phyloP scores from a whole-genome alignment of 2,113 vertebrate genomes.

The Leucoraja erinaceus region DNA sequence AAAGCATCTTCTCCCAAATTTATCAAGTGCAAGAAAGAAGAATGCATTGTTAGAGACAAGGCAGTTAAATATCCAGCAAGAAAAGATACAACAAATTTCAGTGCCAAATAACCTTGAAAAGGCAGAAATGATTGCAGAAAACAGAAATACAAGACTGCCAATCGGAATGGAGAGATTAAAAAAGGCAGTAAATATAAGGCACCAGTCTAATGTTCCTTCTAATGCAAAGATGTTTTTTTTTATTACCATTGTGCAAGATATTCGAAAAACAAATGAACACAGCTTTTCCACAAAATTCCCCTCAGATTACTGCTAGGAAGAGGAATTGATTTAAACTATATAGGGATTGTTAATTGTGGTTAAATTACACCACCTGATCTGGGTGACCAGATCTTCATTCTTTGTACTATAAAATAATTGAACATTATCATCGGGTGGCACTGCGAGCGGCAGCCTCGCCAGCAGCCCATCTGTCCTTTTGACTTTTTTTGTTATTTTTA shows the following conservation, averaged over 20 bases:
- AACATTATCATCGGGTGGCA: neutral
- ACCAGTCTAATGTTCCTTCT: neutral
- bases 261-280: neutral
- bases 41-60: neutral
- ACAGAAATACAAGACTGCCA: neutral
- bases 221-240: neutral
- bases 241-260: neutral
- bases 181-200: neutral
- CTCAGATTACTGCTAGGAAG: neutral
- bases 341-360: neutral
- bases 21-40: neutral
- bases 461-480: too few species aligned
- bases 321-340: neutral
- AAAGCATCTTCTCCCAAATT: neutral
- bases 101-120: neutral
- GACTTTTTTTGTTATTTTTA: too few species aligned
- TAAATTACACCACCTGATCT: neutral
- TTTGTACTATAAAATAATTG: neutral
- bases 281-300: neutral
- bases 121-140: neutral
- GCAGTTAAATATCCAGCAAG: neutral
- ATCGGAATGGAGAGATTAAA: neutral
- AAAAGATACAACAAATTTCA: neutral
- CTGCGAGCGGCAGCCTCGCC: too few species aligned
- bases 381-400: neutral